Base-by-base conservation (phyloP, 2,888 invertebrate genomes). In the Thecophora atra region DNA sequence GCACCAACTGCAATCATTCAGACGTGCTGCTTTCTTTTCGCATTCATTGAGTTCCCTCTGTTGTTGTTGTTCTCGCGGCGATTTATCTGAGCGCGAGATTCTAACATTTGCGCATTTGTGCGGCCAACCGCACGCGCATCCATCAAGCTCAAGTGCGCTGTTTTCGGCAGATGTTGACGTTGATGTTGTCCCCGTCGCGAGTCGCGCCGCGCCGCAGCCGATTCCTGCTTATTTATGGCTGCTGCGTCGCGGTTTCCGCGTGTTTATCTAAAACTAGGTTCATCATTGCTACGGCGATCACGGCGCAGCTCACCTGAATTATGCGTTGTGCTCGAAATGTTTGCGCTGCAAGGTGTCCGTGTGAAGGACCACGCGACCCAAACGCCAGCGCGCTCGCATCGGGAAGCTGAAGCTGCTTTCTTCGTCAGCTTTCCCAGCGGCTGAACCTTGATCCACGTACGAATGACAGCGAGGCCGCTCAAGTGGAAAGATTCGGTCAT, bases 11-110 rank as follows among this genome's bases (percentile, higher is more conserved):
- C 24, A 24, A 19, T 19, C 52, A 28, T n/a, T n/a, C 24, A 28
- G 51, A 65, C 65, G 65, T 65, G 65, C 65, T 51, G 17, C n/a
- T 30, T 66, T 30, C 5, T 30, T 4, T 30, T 8, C 11, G 37
- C 11, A 11, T 37, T 11, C 2, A 11, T 37, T 11, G 7, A 8
- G 37, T 11, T 37, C 5, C 30, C 8, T 4, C 30, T 60, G 58
- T 60, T 67, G 30, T 30, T 24, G 67, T 54, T 56, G 56, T 47
- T 69, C 11, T 60, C 51, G 69, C 21, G 58, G 52, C 42, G 56
- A 15, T 74, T 77, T 77, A 77, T 77, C 76, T 74, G 56, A 30
- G 75, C 76, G 76, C 73, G 74, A 77, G 76, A 77, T 77, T 77
- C 76, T 77, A 74, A 77, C 76, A 74, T 76, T 75, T 76, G 28